Percentiles rank a stretch among this genome's conserved stretches.
Evolutionary conservation across 2,888 invertebrate species (phyloP).

Genomic region (Lamellibrachia columna): DNA sequence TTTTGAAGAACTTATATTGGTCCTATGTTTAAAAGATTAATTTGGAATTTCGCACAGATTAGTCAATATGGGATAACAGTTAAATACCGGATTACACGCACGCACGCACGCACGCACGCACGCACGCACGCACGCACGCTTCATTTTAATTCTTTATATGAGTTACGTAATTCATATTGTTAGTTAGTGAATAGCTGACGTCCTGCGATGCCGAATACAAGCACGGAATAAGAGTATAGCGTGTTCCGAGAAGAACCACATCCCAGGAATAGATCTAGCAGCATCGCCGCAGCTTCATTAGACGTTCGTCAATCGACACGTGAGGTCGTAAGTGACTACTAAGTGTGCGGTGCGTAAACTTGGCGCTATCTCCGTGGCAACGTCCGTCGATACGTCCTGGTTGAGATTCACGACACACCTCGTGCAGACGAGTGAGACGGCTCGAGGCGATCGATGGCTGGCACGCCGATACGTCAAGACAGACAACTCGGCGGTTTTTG

Average conservation of each 20-base stretch:
- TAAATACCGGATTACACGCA: no score
- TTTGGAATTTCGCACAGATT: no score
- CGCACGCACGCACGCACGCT: no score
- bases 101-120: no score
- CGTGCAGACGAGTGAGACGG: background rate
- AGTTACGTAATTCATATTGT: background rate
- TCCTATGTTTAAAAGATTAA: no score
- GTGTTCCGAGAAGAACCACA: background rate
- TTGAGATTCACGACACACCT: background rate
- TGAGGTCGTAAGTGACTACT: background rate
- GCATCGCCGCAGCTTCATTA: background rate
- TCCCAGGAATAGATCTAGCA: background rate
- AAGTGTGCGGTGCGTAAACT: background rate
- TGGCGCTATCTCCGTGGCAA: constrained; percentile 3
- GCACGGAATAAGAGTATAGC: background rate
- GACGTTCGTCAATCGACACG: background rate
- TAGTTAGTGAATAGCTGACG: background rate
- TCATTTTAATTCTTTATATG: no score
- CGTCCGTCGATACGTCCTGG: background rate
- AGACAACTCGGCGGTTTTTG: background rate
- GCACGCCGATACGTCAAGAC: background rate
- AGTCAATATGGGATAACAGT: no score
- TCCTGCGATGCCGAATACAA: background rate
- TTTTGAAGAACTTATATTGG: no score
- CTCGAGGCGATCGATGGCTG: background rate